Conservation (phyloP, 2,113 vertebrate species). For the Malurus melanocephalus region DNA sequence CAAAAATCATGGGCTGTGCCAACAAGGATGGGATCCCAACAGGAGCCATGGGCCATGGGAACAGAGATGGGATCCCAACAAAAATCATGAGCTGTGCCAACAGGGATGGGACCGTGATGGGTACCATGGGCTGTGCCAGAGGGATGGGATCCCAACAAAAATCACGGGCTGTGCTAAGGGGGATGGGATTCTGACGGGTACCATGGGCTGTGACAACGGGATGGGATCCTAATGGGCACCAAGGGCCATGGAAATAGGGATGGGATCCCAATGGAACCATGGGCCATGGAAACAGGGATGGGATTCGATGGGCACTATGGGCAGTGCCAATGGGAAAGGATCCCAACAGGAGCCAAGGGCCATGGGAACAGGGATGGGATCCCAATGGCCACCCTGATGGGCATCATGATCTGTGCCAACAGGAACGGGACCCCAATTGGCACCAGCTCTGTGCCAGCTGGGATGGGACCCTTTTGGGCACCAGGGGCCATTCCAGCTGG, state of each 20-base stretch:
- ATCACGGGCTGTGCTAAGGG: accelerated
- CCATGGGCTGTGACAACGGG: accelerated
- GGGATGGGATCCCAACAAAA: neutral
- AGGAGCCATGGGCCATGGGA: neutral
- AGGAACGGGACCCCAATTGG: neutral
- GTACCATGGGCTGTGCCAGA: accelerated
- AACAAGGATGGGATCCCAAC: too few species aligned
- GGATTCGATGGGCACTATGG: neutral
- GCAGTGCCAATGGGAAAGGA: neutral
- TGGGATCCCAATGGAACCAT: accelerated
- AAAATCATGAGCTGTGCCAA: accelerated
- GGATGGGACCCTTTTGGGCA: neutral
- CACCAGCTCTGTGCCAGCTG: neutral
- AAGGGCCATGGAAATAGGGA: neutral
- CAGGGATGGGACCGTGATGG: too few species aligned
- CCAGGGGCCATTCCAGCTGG: neutral
- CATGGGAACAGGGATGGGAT: neutral
- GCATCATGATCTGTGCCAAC: neutral
- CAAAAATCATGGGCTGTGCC: too few species aligned
- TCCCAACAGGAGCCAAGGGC: neutral
- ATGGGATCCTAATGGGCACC: accelerated
- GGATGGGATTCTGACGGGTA: too few species aligned
- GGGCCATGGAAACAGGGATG: accelerated
- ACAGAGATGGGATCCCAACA: neutral
- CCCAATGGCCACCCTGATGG: neutral